Evolutionary conservation across 1,140 invertebrate species (phyloP).

Genomic region (Drosophila mauritiana): DNA sequence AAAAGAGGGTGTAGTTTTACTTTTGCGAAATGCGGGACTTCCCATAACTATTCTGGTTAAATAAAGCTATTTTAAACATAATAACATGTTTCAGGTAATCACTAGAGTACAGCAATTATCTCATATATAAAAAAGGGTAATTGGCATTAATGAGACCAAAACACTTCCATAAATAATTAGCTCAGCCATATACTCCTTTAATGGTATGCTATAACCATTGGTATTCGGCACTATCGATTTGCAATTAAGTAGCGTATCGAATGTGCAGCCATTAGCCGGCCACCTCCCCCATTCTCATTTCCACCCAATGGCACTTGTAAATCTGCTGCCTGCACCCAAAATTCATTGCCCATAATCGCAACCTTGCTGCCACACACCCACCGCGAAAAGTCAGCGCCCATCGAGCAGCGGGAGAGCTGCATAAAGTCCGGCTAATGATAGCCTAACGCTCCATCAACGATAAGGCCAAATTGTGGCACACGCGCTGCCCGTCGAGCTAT

Average conservation of each 20-base stretch:
- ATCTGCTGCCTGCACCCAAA: slow-evolving; percentile 40
- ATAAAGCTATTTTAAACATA: too few species aligned
- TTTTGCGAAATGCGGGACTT: background rate
- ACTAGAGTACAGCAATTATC: background rate
- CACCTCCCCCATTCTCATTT: background rate
- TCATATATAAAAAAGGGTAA: background rate
- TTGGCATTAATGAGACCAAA: background rate
- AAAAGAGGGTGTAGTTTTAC: background rate
- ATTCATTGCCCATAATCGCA: slow-evolving; percentile 47
- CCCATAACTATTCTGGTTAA: too few species aligned
- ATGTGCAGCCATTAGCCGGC: slow-evolving; percentile 28
- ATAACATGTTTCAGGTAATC: too few species aligned
- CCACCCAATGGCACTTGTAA: slow-evolving; percentile 32
- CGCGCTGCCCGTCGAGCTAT: slow-evolving; percentile 61
- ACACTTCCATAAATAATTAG: slow-evolving; percentile 2
- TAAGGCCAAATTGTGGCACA: slow-evolving; percentile 82
- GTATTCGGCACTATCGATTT: slow-evolving; percentile 22
- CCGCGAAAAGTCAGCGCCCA: slow-evolving; percentile 33
- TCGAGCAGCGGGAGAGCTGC: slow-evolving; percentile 26
- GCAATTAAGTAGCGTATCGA: slow-evolving; percentile 51
- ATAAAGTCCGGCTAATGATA: slow-evolving; percentile 77
- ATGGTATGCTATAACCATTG: slow-evolving; percentile 7
- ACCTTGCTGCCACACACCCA: slow-evolving; percentile 46
- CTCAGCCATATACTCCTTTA: background rate
- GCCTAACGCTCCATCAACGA: slow-evolving; percentile 81